These are phyloP conservation scores for Microctenopoma stevenorrisi DNA, from an alignment of 2,797 vertebrate species.

Conservation along the genomic window DNA sequence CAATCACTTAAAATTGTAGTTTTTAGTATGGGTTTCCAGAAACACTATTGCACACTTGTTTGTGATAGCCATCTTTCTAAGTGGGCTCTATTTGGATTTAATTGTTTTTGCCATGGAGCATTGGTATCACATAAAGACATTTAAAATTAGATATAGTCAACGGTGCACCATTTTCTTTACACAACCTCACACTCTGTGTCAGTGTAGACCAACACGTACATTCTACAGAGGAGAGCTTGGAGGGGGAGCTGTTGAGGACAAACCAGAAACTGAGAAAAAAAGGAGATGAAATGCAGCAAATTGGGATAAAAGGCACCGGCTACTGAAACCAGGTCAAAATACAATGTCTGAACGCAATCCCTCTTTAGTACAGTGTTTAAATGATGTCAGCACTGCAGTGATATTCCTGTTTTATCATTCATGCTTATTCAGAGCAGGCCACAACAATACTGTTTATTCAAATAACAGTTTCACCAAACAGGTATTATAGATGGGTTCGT, in stretches of 20 bases:
- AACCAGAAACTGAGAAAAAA: slow-evolving; percentile 20
- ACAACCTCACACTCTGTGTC: neutral
- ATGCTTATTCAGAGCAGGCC: slow-evolving; percentile 12
- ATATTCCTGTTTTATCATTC: slow-evolving; percentile 25
- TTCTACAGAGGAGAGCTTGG: slow-evolving; percentile 44
- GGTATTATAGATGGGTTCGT: slow-evolving; percentile 1
- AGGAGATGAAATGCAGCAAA: slow-evolving; percentile 6
- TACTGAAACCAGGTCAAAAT: slow-evolving; percentile 32
- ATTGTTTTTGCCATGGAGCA: slow-evolving; percentile 7
- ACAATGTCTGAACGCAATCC: slow-evolving; percentile 3
- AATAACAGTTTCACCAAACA: slow-evolving; percentile 1
- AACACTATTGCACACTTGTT: slow-evolving; percentile 14
- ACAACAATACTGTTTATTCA: slow-evolving; percentile 14
- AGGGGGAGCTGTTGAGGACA: slow-evolving; percentile 38
- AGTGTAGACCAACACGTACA: neutral
- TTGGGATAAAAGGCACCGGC: slow-evolving; percentile 24
- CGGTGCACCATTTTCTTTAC: slow-evolving; percentile 7
- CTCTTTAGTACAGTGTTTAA: slow-evolving; percentile 11
- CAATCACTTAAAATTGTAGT: no score
- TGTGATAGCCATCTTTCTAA: slow-evolving; percentile 8
- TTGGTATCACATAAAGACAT: slow-evolving; percentile 18
- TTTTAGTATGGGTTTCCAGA: neutral
- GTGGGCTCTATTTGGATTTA: slow-evolving; percentile 1
- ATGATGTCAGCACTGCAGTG: slow-evolving; percentile 5
- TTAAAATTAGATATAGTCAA: neutral